Percentiles rank a stretch among this genome's conserved stretches.
These are phyloP conservation scores for Acholoe squamosa DNA, from an alignment of 2,888 invertebrate genomes.

Conservation along the genomic window DNA sequence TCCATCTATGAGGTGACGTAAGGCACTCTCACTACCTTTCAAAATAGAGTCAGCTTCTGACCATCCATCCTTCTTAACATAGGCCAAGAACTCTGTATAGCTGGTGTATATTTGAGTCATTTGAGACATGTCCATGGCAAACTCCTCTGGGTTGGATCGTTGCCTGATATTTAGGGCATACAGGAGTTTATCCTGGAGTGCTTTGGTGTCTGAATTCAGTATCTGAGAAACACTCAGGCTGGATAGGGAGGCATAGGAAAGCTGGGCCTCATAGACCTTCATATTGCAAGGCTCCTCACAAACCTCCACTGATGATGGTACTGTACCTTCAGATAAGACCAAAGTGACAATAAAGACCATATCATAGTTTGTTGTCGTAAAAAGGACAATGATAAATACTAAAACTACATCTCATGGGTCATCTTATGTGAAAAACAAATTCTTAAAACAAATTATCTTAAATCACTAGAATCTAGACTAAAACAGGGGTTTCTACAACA, in stretches of 20 bases:
- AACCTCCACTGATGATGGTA: neutral
- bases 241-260: slow-evolving; percentile 31
- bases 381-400: too few species aligned
- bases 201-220: neutral
- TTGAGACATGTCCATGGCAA: neutral
- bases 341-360: too few species aligned
- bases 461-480: too few species aligned
- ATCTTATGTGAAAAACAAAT: too few species aligned
- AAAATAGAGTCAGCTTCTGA: neutral
- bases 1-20: neutral
- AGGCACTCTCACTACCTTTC: neutral
- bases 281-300: slow-evolving; percentile 5
- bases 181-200: neutral
- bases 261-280: neutral
- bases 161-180: neutral
- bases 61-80: neutral
- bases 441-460: too few species aligned
- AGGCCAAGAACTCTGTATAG: neutral
- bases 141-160: neutral
- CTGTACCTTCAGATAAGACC: neutral
- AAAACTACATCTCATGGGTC: too few species aligned
- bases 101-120: neutral
- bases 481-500: too few species aligned
- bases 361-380: too few species aligned
- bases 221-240: neutral